Conservation (phyloP, 2,797 vertebrate genomes). For the Sylvilagus floridanus region DNA sequence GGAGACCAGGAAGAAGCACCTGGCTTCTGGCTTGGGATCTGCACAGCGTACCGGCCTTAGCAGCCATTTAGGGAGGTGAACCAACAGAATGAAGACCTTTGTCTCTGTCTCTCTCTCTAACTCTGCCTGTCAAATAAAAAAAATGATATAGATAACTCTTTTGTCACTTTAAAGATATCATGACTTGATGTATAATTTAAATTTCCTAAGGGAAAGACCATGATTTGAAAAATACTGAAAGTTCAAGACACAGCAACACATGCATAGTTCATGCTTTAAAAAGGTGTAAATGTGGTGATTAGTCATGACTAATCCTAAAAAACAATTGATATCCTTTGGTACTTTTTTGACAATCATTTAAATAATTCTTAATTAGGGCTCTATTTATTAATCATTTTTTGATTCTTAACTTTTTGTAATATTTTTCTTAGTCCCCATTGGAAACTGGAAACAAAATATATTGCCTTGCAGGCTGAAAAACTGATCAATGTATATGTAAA, state of each 20-base stretch:
- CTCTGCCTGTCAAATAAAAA: too few relatives aligned
- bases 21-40: too few relatives aligned
- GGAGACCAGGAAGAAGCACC: too few relatives aligned
- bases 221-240: conserved; percentile 12
- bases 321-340: neutral
- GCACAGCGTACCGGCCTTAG: too few relatives aligned
- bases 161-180: neutral
- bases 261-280: neutral
- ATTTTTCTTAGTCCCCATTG: neutral
- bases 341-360: neutral
- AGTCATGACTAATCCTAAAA: neutral
- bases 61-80: too few relatives aligned
- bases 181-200: neutral
- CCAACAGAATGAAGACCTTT: too few relatives aligned
- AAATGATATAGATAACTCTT: neutral
- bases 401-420: neutral
- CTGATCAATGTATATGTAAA: neutral
- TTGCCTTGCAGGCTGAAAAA: conserved; percentile 30
- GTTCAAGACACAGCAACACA: neutral
- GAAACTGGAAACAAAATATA: neutral
- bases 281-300: neutral
- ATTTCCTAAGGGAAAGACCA: neutral
- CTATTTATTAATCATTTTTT: conserved; percentile 6
- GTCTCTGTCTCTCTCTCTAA: too few relatives aligned
- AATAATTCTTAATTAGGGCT: neutral